Evolutionary conservation across 2,797 vertebrate species (phyloP).

Genomic region (Lepus oiostolus): DNA sequence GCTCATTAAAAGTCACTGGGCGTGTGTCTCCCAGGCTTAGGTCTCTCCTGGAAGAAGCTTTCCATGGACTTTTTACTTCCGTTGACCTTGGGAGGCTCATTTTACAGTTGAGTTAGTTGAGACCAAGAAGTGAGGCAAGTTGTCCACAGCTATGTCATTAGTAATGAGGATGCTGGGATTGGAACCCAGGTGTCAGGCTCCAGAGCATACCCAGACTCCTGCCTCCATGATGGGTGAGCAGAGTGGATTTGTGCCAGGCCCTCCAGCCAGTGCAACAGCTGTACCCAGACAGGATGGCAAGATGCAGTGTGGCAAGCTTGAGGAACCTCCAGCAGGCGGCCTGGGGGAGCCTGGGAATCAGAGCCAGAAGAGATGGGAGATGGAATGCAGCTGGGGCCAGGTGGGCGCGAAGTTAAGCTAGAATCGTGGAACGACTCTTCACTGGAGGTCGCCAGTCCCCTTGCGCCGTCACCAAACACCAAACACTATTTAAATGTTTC

Average conservation of each 20-base stretch:
- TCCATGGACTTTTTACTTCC: too few relatives aligned
- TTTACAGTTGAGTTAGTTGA: not conserved
- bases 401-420: not conserved
- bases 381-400: not conserved
- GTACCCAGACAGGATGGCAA: not conserved
- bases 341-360: not conserved
- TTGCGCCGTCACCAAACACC: not conserved
- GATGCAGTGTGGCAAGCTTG: not conserved
- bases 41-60: too few relatives aligned
- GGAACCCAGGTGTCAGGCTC: not conserved
- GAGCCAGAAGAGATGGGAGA: not conserved
- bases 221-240: not conserved
- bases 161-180: not conserved
- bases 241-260: not conserved
- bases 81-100: too few relatives aligned
- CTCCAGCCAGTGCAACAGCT: not conserved
- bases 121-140: not conserved
- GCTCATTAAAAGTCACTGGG: too few relatives aligned
- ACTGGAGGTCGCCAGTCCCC: not conserved
- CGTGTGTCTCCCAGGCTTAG: too few relatives aligned
- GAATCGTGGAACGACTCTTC: constrained; percentile 26
- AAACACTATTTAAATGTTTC: constrained; percentile 57
- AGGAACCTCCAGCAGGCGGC: constrained; percentile 2
- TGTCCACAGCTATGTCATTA: not conserved
- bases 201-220: not conserved